phyloP scores from a whole-genome alignment of 2,113 vertebrate genomes.

The Ceyx melanurus region DNA sequence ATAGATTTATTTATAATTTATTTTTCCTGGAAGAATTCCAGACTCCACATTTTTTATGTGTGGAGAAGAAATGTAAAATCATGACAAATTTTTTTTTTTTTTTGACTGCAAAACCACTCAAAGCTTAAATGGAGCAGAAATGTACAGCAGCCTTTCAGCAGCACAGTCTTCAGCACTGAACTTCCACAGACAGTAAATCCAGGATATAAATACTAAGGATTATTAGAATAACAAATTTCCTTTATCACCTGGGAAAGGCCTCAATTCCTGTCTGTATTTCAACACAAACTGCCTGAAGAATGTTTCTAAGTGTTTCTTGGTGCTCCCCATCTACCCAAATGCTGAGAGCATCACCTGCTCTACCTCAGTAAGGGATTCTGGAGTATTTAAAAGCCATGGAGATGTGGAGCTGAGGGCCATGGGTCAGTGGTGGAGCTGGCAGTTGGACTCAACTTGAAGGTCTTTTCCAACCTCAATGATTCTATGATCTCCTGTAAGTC shows the following conservation, averaged over 20 bases:
- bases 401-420: background rate
- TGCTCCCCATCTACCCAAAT: background rate
- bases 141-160: background rate
- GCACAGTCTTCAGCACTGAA: background rate
- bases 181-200: background rate
- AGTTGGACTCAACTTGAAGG: background rate
- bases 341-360: background rate
- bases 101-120: background rate
- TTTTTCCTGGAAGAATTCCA: background rate
- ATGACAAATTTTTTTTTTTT: background rate
- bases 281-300: background rate
- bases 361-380: background rate
- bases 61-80: background rate
- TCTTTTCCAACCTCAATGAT: background rate
- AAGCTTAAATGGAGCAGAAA: background rate
- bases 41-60: background rate
- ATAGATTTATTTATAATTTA: too few species aligned
- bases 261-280: background rate
- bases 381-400: background rate
- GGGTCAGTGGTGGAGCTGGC: background rate
- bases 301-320: background rate
- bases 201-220: background rate
- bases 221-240: background rate
- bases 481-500: background rate
- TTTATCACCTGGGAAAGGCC: background rate